Percentiles rank a stretch among this genome's conserved stretches.
phyloP scores from a whole-genome alignment of 2,797 vertebrate genomes.

The Arremon brunneinucha region DNA sequence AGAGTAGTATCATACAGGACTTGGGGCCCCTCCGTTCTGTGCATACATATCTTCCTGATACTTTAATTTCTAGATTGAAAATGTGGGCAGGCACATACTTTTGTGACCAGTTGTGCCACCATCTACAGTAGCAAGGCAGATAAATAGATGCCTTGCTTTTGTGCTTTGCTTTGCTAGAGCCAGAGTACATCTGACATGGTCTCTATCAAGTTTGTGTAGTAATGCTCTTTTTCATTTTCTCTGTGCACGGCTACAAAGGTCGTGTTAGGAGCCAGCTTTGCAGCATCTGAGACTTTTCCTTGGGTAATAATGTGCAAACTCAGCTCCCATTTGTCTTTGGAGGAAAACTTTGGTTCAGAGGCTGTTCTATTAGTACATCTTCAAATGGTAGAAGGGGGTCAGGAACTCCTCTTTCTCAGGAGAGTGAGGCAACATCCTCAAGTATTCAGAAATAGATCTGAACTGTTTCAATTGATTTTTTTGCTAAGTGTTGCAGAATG shows the following conservation, averaged over 20 bases:
- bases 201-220: neutral
- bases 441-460: neutral
- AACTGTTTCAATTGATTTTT: neutral
- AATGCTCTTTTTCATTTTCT: neutral
- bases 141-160: neutral
- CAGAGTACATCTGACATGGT: neutral
- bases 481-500: neutral
- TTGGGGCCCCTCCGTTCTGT: neutral
- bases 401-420: neutral
- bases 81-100: neutral
- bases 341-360: neutral
- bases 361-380: neutral
- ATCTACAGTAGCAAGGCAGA: neutral
- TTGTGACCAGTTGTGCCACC: neutral
- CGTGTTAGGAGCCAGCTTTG: neutral
- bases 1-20: neutral
- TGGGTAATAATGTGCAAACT: neutral
- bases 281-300: neutral
- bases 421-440: neutral
- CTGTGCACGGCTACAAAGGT: neutral
- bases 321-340: neutral
- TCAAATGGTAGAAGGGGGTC: neutral
- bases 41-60: accelerated
- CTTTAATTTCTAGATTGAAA: neutral
- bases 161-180: neutral